Evolutionary conservation across 2,888 invertebrate species (phyloP).

Genomic region (Euzetes globulus): DNA sequence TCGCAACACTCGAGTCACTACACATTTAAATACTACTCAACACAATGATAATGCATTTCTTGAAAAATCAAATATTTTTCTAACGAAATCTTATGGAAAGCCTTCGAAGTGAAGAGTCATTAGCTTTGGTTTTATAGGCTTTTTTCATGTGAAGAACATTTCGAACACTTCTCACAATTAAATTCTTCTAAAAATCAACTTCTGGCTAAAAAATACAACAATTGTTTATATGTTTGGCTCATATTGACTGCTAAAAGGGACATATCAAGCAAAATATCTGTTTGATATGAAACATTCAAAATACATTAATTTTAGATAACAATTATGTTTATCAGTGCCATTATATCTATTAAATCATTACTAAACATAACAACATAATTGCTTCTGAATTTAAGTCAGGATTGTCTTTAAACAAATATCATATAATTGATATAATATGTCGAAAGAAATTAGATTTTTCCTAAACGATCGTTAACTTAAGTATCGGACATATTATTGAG

Average conservation of each 20-base stretch:
- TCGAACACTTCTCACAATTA: not conserved
- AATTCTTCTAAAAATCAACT: not conserved
- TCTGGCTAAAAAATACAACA: not conserved
- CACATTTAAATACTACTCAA: not conserved
- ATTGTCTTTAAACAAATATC: not conserved
- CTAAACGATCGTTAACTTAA: slow-evolving; percentile 18
- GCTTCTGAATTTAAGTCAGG: not conserved
- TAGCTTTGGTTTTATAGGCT: not conserved
- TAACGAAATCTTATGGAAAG: not conserved
- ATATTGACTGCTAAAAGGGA: not conserved
- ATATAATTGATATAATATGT: slow-evolving; percentile 3
- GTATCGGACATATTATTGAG: not conserved
- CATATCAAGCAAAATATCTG: no score
- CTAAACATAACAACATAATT: slow-evolving; percentile 22
- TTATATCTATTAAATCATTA: slow-evolving; percentile 20
- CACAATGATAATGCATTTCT: slow-evolving; percentile 5
- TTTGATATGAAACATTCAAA: not conserved
- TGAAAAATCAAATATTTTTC: slow-evolving; percentile 1
- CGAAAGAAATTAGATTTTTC: not conserved
- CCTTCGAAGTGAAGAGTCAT: not conserved
- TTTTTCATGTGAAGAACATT: not conserved
- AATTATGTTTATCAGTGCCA: slow-evolving; percentile 16
- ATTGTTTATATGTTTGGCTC: not conserved
- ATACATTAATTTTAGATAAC: not conserved
- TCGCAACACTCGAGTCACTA: not conserved